Evolutionary conservation across 2,797 vertebrate species (phyloP), one percentile per base, ranked within the genome.

Genomic region (Champsocephalus gunnari): DNA sequence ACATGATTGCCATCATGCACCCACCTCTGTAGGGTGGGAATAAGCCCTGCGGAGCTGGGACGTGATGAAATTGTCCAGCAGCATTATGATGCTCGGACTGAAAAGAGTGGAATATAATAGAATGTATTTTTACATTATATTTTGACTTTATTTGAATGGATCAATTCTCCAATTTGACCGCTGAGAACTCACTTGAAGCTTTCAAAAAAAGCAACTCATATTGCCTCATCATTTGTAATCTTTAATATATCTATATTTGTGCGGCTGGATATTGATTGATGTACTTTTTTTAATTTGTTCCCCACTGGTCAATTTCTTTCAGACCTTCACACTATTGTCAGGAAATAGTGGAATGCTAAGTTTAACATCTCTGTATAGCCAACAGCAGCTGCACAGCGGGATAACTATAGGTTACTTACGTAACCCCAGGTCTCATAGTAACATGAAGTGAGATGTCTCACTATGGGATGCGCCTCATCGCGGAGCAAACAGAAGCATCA

Each of bases 1-100:
- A 66, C 47, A 62, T 47, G 67, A 83, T 69, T 84, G 76, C 69
- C 62, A 64, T 76, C 67, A 43, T 51, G 70, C 66, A 70, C 48
- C 58, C 60, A 56, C 49, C 75, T 63, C 73, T 72, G 49, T 73
- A n/a, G 28, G 72, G 71, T 77, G 68, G 67, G 71, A 60, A 43
- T 16, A 19, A 71, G 9, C 51, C 61, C 72, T 13, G 58, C 10
- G 3, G 68, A 71, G 78, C 51, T 50, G 50, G 0, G 41, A 21
- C 24, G 38, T 58, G 66, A 83, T 64, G 74, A 70, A 80, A 86
- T 60, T 71, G 72, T 72, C 49, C 41, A 65, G 55, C 57, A 53
- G 67, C 45, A 72, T 79, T 63, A 47, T 53, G 28, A 16, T 16
- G 10, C 38, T 51, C 49, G 1, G 24, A 2, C 12, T 53, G 59